Evolutionary conservation across 2,113 vertebrate genomes (phyloP), one percentile per base, ranked within the genome.

Genomic region (Oryzias melastigma): DNA sequence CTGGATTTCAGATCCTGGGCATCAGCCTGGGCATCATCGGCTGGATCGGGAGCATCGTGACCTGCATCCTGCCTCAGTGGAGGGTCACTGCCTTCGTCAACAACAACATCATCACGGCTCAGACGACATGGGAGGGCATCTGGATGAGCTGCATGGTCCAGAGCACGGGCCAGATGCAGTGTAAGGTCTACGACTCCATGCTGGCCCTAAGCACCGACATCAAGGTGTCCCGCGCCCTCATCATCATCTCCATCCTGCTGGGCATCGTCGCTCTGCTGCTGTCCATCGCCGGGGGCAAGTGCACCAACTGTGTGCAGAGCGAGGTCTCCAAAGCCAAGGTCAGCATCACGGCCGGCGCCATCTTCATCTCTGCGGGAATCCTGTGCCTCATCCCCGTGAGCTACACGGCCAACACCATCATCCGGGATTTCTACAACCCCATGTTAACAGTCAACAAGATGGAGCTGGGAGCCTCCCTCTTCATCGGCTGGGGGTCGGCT

Each of bases 141-240:
- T 99, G 97, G 97, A 98, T 98, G 96, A 89, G 1, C 83, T 99
- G 97, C 1, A 91, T 98, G 85, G 91, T 94, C 40, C 97, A 98
- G 91, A 98, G 96, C 89, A 99, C 96, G 0, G 97, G 96, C 5
- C 95, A 98, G 91, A 95, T 97, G 92, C 96, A 98, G 80, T 99
- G 96, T 84, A 95, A 94, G 82, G 87, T 96, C 15, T 95, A 97
- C 18, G 96, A 98, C 86, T 97, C 95, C 0, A 53, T 97, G 93
- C 81, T 98, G 86, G 92, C 89, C 0, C 88, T 97, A 50, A 64
- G 86, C 0, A 75, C 75, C 18, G 95, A 96, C 78, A 90, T 97
- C 22, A 96, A 98, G 81, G 94, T 94, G 0, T 95, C 95, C 20
- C 93, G 95, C 0, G 95, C 95, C 45, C 87, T 97, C 55, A 71